These are phyloP conservation scores for Rhopalosiphum nymphaeae DNA, from an alignment of 2,888 invertebrate genomes.

Conservation along the genomic window DNA sequence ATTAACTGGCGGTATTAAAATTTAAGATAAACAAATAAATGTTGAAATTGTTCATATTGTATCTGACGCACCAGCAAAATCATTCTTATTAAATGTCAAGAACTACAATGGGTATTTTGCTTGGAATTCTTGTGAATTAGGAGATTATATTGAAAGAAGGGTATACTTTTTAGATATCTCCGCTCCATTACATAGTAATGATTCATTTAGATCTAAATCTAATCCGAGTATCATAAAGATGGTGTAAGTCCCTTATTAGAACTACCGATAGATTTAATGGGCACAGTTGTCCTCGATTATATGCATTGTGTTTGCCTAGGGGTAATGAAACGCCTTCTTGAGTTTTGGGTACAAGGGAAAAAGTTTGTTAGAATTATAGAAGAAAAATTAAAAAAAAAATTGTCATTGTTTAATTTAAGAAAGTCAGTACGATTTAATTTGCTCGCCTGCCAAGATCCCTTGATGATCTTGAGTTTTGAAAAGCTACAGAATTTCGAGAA, in stretches of 20 bases:
- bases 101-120: slow-evolving; percentile 10
- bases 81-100: not conserved
- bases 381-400: not conserved
- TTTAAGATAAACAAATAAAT: not conserved
- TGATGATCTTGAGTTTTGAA: not conserved
- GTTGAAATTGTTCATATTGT: not conserved
- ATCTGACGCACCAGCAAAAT: not conserved
- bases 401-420: not conserved
- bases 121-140: not conserved
- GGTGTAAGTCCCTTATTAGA: not conserved
- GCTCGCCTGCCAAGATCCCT: not conserved
- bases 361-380: not conserved
- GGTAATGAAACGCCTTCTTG: not conserved
- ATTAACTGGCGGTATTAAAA: not conserved
- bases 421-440: not conserved
- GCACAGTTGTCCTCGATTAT: not conserved
- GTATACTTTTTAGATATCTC: not conserved
- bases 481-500: not conserved
- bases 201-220: not conserved
- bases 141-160: not conserved
- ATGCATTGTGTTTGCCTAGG: not conserved
- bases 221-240: not conserved
- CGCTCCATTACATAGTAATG: not conserved
- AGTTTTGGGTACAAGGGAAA: not conserved
- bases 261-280: not conserved